Percentiles rank a stretch among this genome's conserved stretches.
Conservation (phyloP, 2,888 invertebrate species). For the Malthinus seriepunctatus region DNA sequence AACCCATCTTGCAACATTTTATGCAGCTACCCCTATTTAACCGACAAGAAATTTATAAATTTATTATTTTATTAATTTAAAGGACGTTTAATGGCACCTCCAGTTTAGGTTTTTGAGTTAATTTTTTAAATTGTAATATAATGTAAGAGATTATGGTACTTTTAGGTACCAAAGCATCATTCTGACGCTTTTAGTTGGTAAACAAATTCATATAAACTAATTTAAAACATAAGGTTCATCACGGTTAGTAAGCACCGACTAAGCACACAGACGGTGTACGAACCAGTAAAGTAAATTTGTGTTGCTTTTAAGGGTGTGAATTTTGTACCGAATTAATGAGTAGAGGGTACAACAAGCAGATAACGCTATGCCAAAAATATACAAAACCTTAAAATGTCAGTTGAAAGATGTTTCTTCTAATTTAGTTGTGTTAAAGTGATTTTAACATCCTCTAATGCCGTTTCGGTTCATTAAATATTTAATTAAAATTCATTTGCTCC, state of each 20-base stretch:
- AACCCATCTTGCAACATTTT: too few species aligned
- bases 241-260: constrained; percentile 16
- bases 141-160: not conserved
- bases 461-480: too few species aligned
- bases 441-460: too few species aligned
- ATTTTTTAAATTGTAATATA: too few species aligned
- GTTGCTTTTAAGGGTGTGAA: constrained; percentile 22
- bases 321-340: constrained; percentile 26
- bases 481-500: too few species aligned
- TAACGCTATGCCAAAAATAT: constrained; percentile 16
- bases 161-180: not conserved
- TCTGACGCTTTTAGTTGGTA: constrained; percentile 18
- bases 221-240: constrained; percentile 21
- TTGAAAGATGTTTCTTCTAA: not conserved
- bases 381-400: constrained; percentile 1
- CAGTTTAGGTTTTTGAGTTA: too few species aligned
- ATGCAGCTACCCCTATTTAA: too few species aligned
- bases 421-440: too few species aligned
- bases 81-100: too few species aligned
- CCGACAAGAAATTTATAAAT: too few species aligned
- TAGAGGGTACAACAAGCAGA: constrained; percentile 14
- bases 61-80: too few species aligned
- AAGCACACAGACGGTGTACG: constrained; percentile 20
- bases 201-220: constrained; percentile 21
- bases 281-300: constrained; percentile 23